Evolutionary conservation across 2,888 invertebrate species (phyloP), one percentile per base, ranked within the genome.

Genomic region (Lacanobia oleracea): DNA sequence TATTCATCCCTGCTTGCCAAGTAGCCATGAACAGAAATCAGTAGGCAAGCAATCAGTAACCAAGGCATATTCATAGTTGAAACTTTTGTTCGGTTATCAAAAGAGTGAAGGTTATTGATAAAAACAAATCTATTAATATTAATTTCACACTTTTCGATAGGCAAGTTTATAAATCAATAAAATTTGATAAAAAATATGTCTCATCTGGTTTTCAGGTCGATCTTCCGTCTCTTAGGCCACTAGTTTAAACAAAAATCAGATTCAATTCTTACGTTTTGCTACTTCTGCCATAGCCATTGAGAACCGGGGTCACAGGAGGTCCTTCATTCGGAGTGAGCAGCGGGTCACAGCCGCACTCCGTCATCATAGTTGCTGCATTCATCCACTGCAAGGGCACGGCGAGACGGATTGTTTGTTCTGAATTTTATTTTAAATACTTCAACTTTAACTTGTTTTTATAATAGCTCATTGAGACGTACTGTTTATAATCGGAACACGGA

Each of bases 331-430:
- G 85, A 8, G 87, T 81, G 2, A 93, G 83, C 61, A 94, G 77
- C 3, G 84, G 67, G 2, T 92, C 90, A 71, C 92, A 94, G 43
- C 89, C 91, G 63, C 95, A 94, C 18, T 89, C 88, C 2, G 79
- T 79, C 50, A 85, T 73, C 93, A 95, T 93, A 6, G 60, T 51
- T 12, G 83, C 86, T 1, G 84, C 59, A 65, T 92, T 90, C 1
- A 91, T 62, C 94, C 94, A 95, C n/a, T 89, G 87, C 51, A 95
- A 82, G 0, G 95, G 95, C 18, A 92, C 93, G 0, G 92, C 94
- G 6, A 94, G 33, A 8, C 88, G 86, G 0, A 93, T 82, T 14
- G 75, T 89, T 45, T 87, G 86, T 69, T 92, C 95, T 95, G 76
- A 69, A 82, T 65, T 72, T 56, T 56, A 12, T 40, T 40, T 14